Base-by-base conservation (phyloP, 2,797 vertebrate genomes). In the Betta splendens region DNA sequence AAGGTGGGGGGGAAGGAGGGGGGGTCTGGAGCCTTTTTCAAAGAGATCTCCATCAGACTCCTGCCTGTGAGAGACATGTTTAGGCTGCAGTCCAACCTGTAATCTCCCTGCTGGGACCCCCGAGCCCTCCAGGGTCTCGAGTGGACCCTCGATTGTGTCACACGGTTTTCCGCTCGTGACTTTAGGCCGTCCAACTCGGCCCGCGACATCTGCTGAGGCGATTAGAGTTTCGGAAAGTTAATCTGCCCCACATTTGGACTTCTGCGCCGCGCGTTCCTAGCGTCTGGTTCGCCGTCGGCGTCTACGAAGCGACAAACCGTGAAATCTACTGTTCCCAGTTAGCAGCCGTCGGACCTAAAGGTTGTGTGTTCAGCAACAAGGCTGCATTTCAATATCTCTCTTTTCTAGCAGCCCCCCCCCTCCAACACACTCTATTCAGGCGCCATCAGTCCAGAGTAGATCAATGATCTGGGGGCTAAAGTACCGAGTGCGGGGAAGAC, bases 391-490 rank as follows among this genome's bases (percentile, higher is more conserved):
- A n/a, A 1, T n/a, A n/a, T n/a, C n/a, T n/a, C n/a, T n/a, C n/a
- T n/a, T n/a, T n/a, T n/a, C n/a, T n/a, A n/a, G n/a, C n/a, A n/a
- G n/a, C n/a, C n/a, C n/a, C n/a, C n/a, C n/a, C n/a, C n/a, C n/a
- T n/a, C n/a, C n/a, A n/a, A n/a, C n/a, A 9, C 38, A 39, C 57
- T 62, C 64, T 71, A 70, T 65, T 73, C 49, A 84, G 79, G 74
- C 71, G 48, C 64, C 77, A 81, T 74, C 77, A 80, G 58, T 61
- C 66, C 72, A 72, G 45, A 58, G 35, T 38, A 66, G 65, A 79
- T 81, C 75, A 55, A 75, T 81, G 61, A 78, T 72, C 43, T 60
- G 55, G 39, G 69, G 67, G 57, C n/a, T 62, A 65, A 79, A 75
- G 65, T 39, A 29, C 42, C 55, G 63, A 60, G 69, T 70, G 58